These are phyloP conservation scores for Stenodera caucasica DNA, from an alignment of 2,888 invertebrate genomes.

Conservation along the genomic window DNA sequence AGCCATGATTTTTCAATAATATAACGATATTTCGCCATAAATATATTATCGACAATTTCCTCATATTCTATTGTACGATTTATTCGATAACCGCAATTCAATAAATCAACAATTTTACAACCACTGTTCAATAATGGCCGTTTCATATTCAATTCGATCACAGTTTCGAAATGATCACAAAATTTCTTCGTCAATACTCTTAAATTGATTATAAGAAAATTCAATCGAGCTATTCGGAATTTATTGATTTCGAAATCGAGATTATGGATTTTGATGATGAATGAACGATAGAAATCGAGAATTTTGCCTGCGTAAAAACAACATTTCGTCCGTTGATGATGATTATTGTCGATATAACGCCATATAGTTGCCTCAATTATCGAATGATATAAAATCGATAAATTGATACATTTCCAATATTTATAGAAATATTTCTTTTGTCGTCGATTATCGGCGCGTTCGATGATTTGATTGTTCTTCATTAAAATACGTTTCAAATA, in stretches of 20 bases:
- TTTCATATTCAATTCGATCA: conserved; percentile 38
- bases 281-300: conserved; percentile 41
- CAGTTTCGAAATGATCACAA: conserved; percentile 47
- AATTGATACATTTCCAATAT: no score
- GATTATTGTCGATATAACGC: conserved; percentile 47
- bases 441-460: no score
- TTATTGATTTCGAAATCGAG: no score
- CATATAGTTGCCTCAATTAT: conserved; percentile 42
- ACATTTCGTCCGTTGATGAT: conserved; percentile 35
- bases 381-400: no score
- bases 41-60: conserved; percentile 22
- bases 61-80: conserved; percentile 35
- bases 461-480: no score
- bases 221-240: no score
- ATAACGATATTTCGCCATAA: conserved; percentile 41
- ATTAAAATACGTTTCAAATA: conserved; percentile 29
- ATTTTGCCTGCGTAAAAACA: conserved; percentile 49
- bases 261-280: no score
- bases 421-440: no score
- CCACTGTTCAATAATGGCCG: conserved; percentile 37
- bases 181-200: conserved; percentile 46
- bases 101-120: conserved; percentile 43
- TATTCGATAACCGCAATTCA: conserved; percentile 39
- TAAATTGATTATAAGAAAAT: neutral
- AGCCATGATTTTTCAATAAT: conserved; percentile 49